Evolutionary conservation across 2,888 invertebrate species (phyloP).

Genomic region (Tiphia femorata): DNA sequence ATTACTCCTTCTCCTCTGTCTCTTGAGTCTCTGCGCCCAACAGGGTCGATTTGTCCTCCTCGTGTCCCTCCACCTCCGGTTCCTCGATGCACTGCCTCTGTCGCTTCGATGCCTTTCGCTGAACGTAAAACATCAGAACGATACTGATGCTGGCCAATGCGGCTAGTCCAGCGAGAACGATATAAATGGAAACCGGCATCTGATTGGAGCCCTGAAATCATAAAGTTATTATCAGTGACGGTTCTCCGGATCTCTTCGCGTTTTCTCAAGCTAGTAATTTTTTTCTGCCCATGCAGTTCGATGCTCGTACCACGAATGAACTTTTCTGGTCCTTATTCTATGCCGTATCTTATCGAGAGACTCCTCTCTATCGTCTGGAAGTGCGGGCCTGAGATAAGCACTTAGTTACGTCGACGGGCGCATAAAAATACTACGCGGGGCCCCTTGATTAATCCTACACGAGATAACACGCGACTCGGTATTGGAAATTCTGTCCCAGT

Average conservation of each 20-base stretch:
- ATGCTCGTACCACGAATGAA: no score
- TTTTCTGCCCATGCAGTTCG: no score
- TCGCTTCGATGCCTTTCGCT: slow-evolving; percentile 40
- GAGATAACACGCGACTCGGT: no score
- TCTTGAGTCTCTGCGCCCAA: slow-evolving; percentile 50
- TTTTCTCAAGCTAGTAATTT: no score
- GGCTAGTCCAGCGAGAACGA: slow-evolving; percentile 33
- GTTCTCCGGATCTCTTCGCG: not conserved
- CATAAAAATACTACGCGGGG: no score
- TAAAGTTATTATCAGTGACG: not conserved
- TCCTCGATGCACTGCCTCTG: slow-evolving; percentile 50
- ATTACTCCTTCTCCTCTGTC: slow-evolving; percentile 53
- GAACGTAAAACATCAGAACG: slow-evolving; percentile 43
- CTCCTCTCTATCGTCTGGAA: no score
- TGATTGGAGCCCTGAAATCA: slow-evolving; percentile 29
- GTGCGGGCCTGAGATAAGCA: no score
- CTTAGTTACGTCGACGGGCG: no score
- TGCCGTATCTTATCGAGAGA: no score
- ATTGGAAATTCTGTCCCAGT: no score
- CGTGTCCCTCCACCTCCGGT: slow-evolving; percentile 48
- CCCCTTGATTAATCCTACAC: no score
- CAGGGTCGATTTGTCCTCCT: slow-evolving; percentile 55
- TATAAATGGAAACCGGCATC: slow-evolving; percentile 35
- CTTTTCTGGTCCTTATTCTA: no score
- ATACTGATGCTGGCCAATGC: slow-evolving; percentile 31